Percentiles rank a stretch among this genome's conserved stretches.
Evolutionary conservation across 2,888 invertebrate species (phyloP).

Genomic region (Cotesia congregata): DNA sequence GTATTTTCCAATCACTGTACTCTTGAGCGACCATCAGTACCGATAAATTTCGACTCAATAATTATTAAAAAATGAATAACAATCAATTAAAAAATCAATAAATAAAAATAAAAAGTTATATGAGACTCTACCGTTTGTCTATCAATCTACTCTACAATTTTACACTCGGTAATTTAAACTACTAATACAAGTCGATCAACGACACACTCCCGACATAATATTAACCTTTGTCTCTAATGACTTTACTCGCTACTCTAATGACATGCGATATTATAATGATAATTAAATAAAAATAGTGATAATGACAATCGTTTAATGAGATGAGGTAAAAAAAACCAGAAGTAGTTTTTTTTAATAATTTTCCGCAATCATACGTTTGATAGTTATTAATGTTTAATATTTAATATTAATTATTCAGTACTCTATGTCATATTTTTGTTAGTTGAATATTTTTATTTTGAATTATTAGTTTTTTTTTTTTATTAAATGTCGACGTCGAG

Average conservation of each 20-base stretch:
- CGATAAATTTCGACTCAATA: background rate
- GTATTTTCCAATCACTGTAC: slow-evolving; percentile 25
- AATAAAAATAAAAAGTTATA: background rate
- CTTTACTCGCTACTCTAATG: slow-evolving; percentile 29
- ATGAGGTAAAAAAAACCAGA: background rate
- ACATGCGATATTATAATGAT: slow-evolving; percentile 38
- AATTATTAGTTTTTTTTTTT: slow-evolving; percentile 28
- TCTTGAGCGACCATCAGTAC: slow-evolving; percentile 18
- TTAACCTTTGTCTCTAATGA: slow-evolving; percentile 40
- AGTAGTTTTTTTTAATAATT: slow-evolving; percentile 25
- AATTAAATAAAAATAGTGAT: slow-evolving; percentile 38
- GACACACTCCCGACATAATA: slow-evolving; percentile 43
- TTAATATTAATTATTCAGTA: background rate
- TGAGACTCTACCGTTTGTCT: background rate
- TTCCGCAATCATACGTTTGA: slow-evolving; percentile 11
- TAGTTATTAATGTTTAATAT: background rate
- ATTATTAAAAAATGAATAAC: background rate
- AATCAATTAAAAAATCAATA: background rate
- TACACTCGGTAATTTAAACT: slow-evolving; percentile 31
- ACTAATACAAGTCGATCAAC: slow-evolving; percentile 46
- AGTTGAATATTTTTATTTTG: slow-evolving; percentile 37
- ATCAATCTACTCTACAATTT: slow-evolving; percentile 14
- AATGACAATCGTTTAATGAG: slow-evolving; percentile 36
- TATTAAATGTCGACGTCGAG: slow-evolving; percentile 37
- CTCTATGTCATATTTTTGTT: slow-evolving; percentile 18